Evolutionary conservation across 1,140 invertebrate genomes (phyloP), one percentile per base, ranked within the genome.

Genomic region (Melitaea cinxia): DNA sequence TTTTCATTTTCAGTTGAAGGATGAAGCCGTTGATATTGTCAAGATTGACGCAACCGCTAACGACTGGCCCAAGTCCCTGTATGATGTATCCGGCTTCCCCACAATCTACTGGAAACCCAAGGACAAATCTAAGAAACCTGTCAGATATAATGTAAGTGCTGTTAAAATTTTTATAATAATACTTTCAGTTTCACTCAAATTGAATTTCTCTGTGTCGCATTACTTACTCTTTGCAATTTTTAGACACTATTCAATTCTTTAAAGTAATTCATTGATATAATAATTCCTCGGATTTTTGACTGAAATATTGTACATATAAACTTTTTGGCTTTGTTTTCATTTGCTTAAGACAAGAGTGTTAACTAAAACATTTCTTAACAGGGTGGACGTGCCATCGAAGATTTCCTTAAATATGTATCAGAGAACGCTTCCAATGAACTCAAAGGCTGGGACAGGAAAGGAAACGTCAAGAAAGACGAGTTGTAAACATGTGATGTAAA

Each of bases 11-110:
- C 84, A 96, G 94, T 88, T 99, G 78, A 94, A 94, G 71, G 91
- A 96, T 76, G 98, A 99, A 89, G 94, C 97, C 66, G 94, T 99
- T 12, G 95, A 94, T 52, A 98, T 99, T 83, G 96, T 99, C 0
- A 99, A 99, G 87, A 97, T 99, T 91, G 99, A 99, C 90, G 98
- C 99, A 23, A 99, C 98, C 0, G 97, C 97, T 45, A 99, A 99
- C 91, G 99, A 99, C 93, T 98, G 99, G 67, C 97, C 98, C 64
- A 89, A 89, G 56, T 88, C 94, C n/a, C 86, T 92, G 62, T 99
- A 95, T 90, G 96, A 99, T 78, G 99, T 99, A 12, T 93, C 94
- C 72, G 99, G 99, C 17, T 99, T 99, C 94, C 99, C 99, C 30
- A 99, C 99, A 1, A 93, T 99, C 26, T 99, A 94, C 92, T 99